Evolutionary conservation across 2,797 vertebrate genomes (phyloP), one percentile per base, ranked within the genome.

Genomic region (Enteromius anoplus): DNA sequence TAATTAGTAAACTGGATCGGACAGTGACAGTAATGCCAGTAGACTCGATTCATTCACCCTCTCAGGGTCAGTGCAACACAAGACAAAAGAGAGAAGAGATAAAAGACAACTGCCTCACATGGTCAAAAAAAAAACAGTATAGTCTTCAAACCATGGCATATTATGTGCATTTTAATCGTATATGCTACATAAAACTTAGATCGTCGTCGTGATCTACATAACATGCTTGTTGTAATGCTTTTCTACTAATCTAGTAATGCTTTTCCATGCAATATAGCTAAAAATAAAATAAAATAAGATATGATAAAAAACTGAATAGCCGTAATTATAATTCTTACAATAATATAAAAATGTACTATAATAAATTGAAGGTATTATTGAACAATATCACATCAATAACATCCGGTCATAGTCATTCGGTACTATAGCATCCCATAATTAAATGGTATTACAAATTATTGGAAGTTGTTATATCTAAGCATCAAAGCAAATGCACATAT

Each of bases 11-110:
- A 80, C 79, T 78, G 76, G 75, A 86, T 81, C 71, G 17, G 65
- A 81, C 75, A 81, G 78, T 78, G 82, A 87, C 84, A 87, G 80
- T 87, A 84, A 85, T 64, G 78, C 72, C 84, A 32, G 68, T 71
- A 62, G 79, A 84, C 53, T 76, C 68, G 58, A 88, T 84, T 86
- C 83, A 69, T 80, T 85, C 78, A 78, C 32, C 64, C 70, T 78
- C 51, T 75, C 79, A 73, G 75, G 78, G 84, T 77, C 82, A 78
- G 42, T 49, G 69, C 73, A 62, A 78, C 69, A 81, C 23, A 32
- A 76, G 19, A 45, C 55, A 62, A 66, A 55, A 29, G 60, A 75
- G 49, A 58, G 26, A 68, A 17, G 34, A 76, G 72, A 68, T 62
- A 40, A 53, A 58, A 42, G 47, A 69, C 47, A 68, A 82, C 62